A percentile compares a stretch with the other conserved stretches of the same genome.
Evolutionary conservation across 2,113 vertebrate species (phyloP).

Genomic region (Clupea harengus): DNA sequence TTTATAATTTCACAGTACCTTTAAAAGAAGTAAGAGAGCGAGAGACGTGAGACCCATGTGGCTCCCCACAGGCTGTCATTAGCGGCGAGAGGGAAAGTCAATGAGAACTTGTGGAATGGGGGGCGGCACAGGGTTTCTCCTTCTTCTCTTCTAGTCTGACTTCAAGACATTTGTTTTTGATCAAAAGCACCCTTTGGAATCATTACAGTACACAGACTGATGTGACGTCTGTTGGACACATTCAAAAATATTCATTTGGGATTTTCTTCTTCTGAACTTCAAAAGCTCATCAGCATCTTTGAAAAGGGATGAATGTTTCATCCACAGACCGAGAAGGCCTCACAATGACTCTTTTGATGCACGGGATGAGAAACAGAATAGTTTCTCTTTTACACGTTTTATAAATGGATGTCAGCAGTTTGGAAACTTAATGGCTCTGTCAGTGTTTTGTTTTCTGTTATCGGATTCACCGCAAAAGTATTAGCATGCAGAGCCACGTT

Average conservation of each 20-base stretch:
- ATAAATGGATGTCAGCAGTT: neutral
- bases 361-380: neutral
- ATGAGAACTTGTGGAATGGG: constrained; percentile 47
- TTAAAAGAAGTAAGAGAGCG: constrained; percentile 49
- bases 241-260: neutral
- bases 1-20: constrained; percentile 31
- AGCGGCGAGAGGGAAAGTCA: constrained; percentile 52
- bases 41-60: constrained; percentile 36
- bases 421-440: neutral
- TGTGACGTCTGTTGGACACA: neutral
- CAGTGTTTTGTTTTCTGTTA: constrained; percentile 7
- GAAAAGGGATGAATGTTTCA: neutral
- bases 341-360: neutral
- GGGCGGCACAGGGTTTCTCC: neutral
- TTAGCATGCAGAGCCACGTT: neutral
- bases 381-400: neutral
- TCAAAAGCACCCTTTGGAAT: neutral
- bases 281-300: neutral
- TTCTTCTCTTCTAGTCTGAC: neutral
- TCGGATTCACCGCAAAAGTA: neutral
- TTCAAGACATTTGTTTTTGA: neutral
- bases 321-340: neutral
- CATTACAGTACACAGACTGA: neutral
- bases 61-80: constrained; percentile 57
- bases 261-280: neutral